Evolutionary conservation across 2,888 invertebrate genomes (phyloP), one percentile per base, ranked within the genome.

Genomic region (Dynastes grantii): DNA sequence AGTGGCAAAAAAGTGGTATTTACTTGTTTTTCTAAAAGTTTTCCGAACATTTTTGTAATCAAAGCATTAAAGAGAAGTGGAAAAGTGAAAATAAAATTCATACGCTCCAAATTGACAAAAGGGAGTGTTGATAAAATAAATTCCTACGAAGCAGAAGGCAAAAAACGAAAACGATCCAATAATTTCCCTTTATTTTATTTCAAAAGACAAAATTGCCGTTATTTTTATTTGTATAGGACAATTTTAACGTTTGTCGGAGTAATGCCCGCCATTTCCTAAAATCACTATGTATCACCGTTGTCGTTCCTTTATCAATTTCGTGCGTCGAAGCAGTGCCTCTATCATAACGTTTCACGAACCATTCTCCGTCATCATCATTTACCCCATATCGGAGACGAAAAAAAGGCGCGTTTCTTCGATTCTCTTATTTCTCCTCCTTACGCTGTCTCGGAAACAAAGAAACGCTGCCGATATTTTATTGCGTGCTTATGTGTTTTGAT

Each of bases 401-500:
- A 22, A 45, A 45, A 45, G 22, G 16, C 55, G 22, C 49, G 27
- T 45, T 55, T 32, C 37, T 71, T 55, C 58, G 32, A 22, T 49
- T 22, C 37, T 40, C 61, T 75, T 75, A 2, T 51, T 16, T 29
- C 45, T 49, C 27, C 29, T 63, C 27, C 32, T 29, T 8, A 29
- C 1, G 27, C 51, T 2, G 22, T 29, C 51, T 29, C 61, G 58
- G 45, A 75, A 58, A 75, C 73, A 75, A 75, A 75, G 61, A 61
- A 75, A 27, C 61, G 61, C 45, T 13, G 40, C 61, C 68, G 61
- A 75, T 75, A 75, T 75, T 75, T 75, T 75, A 75, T 75, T 75
- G 73, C 61, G 61, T 75, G 73, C 73, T 75, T 75, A 75, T 75
- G 61, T 61, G 73, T 75, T 75, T 75, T 61, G 73, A 61, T 75